These are phyloP conservation scores for Polia nebulosa DNA, from an alignment of 2,888 invertebrate genomes.

Conservation along the genomic window DNA sequence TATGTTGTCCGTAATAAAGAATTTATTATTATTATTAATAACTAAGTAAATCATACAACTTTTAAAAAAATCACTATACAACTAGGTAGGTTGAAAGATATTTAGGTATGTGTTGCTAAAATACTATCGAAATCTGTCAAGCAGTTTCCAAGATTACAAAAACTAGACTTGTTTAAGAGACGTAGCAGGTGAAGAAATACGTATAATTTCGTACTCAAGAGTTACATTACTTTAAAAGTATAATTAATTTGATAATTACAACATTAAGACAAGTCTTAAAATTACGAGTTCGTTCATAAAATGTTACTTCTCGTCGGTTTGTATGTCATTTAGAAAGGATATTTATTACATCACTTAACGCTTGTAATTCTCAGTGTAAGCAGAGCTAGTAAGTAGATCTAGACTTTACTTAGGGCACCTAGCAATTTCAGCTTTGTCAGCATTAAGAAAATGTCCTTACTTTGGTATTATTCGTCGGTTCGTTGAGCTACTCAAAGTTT, in stretches of 20 bases:
- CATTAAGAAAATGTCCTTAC: too few species aligned
- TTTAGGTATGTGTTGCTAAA: neutral
- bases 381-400: neutral
- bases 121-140: neutral
- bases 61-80: too few species aligned
- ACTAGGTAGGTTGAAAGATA: too few species aligned
- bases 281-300: constrained; percentile 47
- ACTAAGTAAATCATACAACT: too few species aligned
- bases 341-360: constrained; percentile 24
- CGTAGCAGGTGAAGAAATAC: constrained; percentile 34
- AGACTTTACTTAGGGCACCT: neutral
- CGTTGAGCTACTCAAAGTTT: too few species aligned
- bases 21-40: too few species aligned
- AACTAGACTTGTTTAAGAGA: constrained; percentile 23
- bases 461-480: too few species aligned
- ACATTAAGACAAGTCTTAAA: constrained; percentile 35
- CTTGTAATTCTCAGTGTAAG: constrained; percentile 3
- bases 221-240: constrained; percentile 51
- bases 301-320: constrained; percentile 26
- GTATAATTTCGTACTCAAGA: constrained; percentile 23
- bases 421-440: neutral
- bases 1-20: too few species aligned
- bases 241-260: constrained; percentile 59
- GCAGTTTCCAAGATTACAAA: neutral
- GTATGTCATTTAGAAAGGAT: constrained; percentile 56